Evolutionary conservation across 2,797 vertebrate species (phyloP).

Genomic region (Borostomias antarcticus): DNA sequence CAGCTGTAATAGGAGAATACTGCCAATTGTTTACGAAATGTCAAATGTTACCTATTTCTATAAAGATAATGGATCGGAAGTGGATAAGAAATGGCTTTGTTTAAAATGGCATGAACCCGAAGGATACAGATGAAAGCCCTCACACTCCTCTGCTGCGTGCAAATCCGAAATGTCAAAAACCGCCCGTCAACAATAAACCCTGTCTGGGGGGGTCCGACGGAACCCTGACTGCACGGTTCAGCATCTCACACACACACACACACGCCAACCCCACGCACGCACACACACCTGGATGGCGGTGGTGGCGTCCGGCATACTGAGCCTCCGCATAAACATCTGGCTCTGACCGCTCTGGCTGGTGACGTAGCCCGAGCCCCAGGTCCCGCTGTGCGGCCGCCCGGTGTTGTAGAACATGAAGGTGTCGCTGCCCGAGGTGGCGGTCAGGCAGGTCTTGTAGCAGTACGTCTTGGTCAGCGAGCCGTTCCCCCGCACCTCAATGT

Average conservation of each 20-base stretch:
- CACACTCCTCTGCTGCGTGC: conserved; percentile 16
- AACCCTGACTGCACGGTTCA: not conserved
- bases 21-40: not conserved
- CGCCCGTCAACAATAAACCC: conserved; percentile 31
- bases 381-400: conserved; percentile 86
- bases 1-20: not conserved
- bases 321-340: conserved; percentile 79
- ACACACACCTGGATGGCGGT: conserved; percentile 80
- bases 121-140: not conserved
- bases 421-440: conserved; percentile 94
- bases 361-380: conserved; percentile 88
- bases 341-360: conserved; percentile 92
- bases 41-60: not conserved
- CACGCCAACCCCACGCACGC: conserved; percentile 35
- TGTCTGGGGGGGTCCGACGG: conserved; percentile 17
- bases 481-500: conserved; percentile 94
- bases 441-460: conserved; percentile 96
- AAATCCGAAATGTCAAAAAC: conserved; percentile 39
- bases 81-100: not conserved
- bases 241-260: conserved; percentile 10
- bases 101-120: not conserved
- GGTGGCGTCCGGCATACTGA: conserved; percentile 82
- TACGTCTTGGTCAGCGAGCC: conserved; percentile 96
- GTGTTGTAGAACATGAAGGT: conserved; percentile 99
- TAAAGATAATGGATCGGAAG: not conserved